phyloP scores from a whole-genome alignment of 2,113 vertebrate species.

The Sciurus niger region DNA sequence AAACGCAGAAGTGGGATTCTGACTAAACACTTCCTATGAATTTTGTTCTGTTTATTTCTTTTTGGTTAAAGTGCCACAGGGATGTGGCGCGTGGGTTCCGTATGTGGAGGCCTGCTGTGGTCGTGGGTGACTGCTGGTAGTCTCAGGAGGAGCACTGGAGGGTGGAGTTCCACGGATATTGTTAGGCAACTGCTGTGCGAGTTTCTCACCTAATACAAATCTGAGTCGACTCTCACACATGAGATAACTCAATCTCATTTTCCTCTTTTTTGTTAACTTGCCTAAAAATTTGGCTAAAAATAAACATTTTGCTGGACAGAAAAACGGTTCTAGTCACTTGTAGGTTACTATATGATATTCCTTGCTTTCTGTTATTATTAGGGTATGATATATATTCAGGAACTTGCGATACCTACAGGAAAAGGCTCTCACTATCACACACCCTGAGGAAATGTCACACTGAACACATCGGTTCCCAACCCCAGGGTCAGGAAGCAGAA shows the following conservation, averaged over 20 bases:
- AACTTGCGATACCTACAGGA: not conserved
- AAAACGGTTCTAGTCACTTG: not conserved
- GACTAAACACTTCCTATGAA: not conserved
- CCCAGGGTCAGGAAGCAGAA: accelerated
- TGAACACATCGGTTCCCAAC: too few relatives aligned
- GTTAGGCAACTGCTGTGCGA: not conserved
- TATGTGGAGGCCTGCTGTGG: not conserved
- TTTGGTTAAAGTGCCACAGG: not conserved
- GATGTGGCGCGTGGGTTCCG: not conserved
- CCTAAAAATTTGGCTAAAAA: slow-evolving; percentile 2
- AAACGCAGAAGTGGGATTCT: slow-evolving; percentile 49
- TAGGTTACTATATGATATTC: not conserved
- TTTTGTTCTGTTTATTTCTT: not conserved
- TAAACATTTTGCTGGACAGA: not conserved
- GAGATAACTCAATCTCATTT: not conserved
- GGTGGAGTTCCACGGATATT: too few relatives aligned
- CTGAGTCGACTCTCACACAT: not conserved
- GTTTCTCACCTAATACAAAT: not conserved
- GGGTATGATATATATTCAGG: too few relatives aligned
- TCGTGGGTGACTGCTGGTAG: not conserved
- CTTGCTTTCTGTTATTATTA: not conserved
- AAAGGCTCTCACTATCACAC: not conserved
- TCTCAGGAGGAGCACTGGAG: not conserved
- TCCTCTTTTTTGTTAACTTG: not conserved
- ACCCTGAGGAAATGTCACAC: not conserved